Base-by-base conservation (phyloP, 1,140 invertebrate genomes). In the Chrysopa pallens region DNA sequence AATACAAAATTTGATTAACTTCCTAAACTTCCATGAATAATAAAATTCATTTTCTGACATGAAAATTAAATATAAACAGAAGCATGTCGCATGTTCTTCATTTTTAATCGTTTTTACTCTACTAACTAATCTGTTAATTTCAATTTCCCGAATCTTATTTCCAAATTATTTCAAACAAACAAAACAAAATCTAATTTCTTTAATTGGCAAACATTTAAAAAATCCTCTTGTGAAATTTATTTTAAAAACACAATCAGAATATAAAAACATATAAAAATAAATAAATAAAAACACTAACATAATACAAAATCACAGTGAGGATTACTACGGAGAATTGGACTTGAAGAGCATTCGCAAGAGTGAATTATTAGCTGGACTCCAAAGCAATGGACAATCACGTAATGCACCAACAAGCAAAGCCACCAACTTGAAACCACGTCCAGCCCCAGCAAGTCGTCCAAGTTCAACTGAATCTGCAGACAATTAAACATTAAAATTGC, bases 271-370 rank as follows among this genome's bases (percentile, higher is more conserved):
- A 35, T 29, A 40, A 17, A 38, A 42, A 44, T 12, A 47, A 38
- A n/a, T 12, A 42, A 33, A 6, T 38, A 42, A 46, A 37, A 48
- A 46, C 45, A 37, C 17, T 46, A 43, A 39, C 41, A 6, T 12
- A 31, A 41, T 42, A 44, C 44, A 39, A 43, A 42, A 69, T 72
- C 67, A 64, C 75, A 88, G 88, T 73, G 87, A 91, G 73, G 86
- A 92, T 74, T 93, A 93, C 75, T 93, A 93, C 58, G 88, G 88
- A 50, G 87, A 91, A 63, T 64, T 91, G 73, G 86, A 91, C 67
- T 68, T 92, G 67, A 91, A 91, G 75, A 76, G 77, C 66, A 86
- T 91, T 72, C 80, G 84, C 65, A 91, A 91, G 72, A 85, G 81
- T 65, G 84, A 89, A 63, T 73, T 90, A 48, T 70, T 84, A 55